Evolutionary conservation across 2,113 vertebrate genomes (phyloP).

Genomic region (Hyperoodon ampullatus): DNA sequence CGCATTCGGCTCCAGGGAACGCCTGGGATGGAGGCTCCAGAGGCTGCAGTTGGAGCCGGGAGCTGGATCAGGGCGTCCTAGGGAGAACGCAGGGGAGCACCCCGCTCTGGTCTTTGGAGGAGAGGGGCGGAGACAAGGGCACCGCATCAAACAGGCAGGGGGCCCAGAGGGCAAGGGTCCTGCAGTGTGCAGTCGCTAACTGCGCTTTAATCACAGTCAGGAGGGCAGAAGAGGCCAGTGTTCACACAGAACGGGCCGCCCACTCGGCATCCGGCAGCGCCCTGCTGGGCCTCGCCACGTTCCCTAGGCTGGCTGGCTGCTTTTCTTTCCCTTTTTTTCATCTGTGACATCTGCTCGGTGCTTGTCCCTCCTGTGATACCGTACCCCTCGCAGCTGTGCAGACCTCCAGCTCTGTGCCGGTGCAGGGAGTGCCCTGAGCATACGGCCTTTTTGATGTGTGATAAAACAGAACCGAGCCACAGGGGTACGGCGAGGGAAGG

Average conservation of each 20-base stretch:
- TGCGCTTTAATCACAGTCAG: constrained; percentile 80
- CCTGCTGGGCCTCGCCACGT: constrained; percentile 81
- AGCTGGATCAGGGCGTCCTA: not conserved
- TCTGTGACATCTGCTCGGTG: constrained; percentile 96
- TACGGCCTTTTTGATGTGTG: constrained; percentile 98
- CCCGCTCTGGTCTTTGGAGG: constrained; percentile 4
- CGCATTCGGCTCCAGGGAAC: rapidly evolving
- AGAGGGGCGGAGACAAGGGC: not conserved
- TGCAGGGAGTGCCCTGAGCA: constrained; percentile 88
- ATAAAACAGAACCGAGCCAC: constrained; percentile 98
- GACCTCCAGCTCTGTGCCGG: constrained; percentile 90
- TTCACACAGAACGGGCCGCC: constrained; percentile 77
- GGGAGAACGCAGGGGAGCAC: rapidly evolving
- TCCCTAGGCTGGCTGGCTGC: constrained; percentile 82
- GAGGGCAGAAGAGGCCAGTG: constrained; percentile 72
- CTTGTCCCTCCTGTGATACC: constrained; percentile 92
- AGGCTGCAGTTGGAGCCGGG: not conserved
- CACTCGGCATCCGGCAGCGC: constrained; percentile 78
- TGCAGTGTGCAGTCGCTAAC: constrained; percentile 72
- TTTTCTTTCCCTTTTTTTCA: constrained; percentile 47
- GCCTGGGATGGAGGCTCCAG: not conserved
- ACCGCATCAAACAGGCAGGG: constrained; percentile 23
- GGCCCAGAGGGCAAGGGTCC: constrained; percentile 70
- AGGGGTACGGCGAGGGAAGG: constrained; percentile 87
- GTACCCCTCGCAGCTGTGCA: constrained; percentile 95